Evolutionary conservation across 2,797 vertebrate genomes (phyloP).

Genomic region (Numenius phaeopus): DNA sequence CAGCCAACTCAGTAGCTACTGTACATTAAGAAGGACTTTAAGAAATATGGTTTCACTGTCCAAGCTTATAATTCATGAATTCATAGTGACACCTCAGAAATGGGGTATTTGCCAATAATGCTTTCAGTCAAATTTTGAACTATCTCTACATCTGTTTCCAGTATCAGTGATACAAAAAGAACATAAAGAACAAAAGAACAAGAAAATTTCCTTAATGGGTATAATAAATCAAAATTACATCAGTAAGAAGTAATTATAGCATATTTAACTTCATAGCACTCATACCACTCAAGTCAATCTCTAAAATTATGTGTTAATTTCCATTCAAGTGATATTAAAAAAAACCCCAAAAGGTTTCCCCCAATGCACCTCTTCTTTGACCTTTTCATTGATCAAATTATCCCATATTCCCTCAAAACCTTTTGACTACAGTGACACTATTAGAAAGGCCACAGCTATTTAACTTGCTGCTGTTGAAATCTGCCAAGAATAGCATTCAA

Average conservation of each 20-base stretch:
- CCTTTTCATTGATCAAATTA: conserved; percentile 65
- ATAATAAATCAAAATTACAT: conserved; percentile 73
- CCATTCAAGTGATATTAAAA: conserved; percentile 24
- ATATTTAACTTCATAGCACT: conserved; percentile 67
- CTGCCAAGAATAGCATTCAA: conserved; percentile 49
- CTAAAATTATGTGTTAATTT: conserved; percentile 69
- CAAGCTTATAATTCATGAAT: conserved; percentile 3
- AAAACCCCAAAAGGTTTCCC: background rate
- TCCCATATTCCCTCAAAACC: conserved; percentile 41
- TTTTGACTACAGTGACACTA: conserved; percentile 55
- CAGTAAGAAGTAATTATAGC: conserved; percentile 65
- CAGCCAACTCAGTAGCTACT: background rate
- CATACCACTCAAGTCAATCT: conserved; percentile 46
- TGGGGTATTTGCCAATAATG: conserved; percentile 4
- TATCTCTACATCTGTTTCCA: background rate
- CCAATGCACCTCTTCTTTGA: conserved; percentile 2
- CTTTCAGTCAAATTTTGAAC: conserved; percentile 59
- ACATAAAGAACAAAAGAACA: conserved; percentile 27
- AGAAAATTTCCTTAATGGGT: conserved; percentile 64
- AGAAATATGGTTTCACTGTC: background rate
- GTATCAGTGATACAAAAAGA: conserved; percentile 22
- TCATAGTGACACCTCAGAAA: background rate
- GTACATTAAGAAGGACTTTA: background rate
- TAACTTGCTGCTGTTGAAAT: conserved; percentile 11
- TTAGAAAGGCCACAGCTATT: conserved; percentile 54